Base-by-base conservation (phyloP, 2,797 vertebrate genomes). In the Microchirus variegatus region DNA sequence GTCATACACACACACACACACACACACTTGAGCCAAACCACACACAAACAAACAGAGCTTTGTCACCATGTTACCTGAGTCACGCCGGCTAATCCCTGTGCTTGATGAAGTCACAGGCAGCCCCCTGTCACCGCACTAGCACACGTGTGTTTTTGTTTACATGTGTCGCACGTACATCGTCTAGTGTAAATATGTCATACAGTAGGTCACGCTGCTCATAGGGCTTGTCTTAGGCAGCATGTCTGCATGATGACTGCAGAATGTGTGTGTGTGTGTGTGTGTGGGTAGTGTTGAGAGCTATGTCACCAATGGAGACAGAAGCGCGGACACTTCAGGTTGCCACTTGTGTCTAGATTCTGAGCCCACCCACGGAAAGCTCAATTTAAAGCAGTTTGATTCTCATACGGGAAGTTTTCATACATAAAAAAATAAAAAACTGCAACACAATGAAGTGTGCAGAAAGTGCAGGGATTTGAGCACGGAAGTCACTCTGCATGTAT, bases 21-120 rank as follows among this genome's bases (percentile, higher is more conserved):
- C 40, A 71, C 42, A 54, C 57, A 67, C 47, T 46, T 12, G 51
- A 14, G 51, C 15, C 49, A 19, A 58, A 49, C 10, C 46, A 49
- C 59, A 66, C 73, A 73, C 44, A 82, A 70, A 75, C 67, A 83
- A 80, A 82, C 76, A 86, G 17, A 69, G 85, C 75, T 75, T 83
- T 48, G 70, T 85, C 86, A 88, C 81, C 84, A 79, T 81, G 70
- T 80, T 80, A 90, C 86, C 88, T 90, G 87, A 90, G 84, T 89
- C 88, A 90, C 81, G 45, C 73, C 69, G 69, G 78, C 88, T 90
- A 85, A 89, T 87, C 78, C 82, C 82, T 79, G 61, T 44, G 47
- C 68, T 87, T 80, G 83, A 89, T 89, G 80, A 90, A 87, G 83
- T 89, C 82, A 89, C 72, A 74, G 72, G 67, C 77, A 75, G 64